Conservation (phyloP, 1,140 invertebrate species). For the Octopus bimaculoides region DNA sequence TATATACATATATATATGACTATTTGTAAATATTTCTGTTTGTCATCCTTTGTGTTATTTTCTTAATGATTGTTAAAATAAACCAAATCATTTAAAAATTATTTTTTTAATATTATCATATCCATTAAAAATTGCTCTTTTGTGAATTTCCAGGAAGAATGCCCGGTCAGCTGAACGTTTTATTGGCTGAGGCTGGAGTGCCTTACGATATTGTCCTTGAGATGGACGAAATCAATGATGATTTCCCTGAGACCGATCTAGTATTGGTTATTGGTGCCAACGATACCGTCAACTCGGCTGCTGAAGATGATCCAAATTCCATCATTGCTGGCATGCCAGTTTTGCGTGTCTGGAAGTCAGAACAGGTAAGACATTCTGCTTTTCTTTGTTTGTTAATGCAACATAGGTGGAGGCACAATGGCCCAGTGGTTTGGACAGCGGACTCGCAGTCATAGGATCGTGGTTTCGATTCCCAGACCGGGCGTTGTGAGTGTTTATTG, state of each 20-base stretch:
- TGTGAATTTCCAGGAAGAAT: conserved; percentile 68
- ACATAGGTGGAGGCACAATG: too few relatives aligned
- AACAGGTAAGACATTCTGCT: conserved; percentile 65
- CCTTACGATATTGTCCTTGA: conserved; percentile 89
- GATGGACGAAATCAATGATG: conserved; percentile 92
- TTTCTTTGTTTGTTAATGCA: background rate
- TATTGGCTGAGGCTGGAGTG: conserved; percentile 89
- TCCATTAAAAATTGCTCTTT: background rate
- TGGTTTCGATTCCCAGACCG: too few relatives aligned
- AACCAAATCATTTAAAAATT: too few relatives aligned
- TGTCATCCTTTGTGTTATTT: background rate
- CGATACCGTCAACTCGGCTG: conserved; percentile 89
- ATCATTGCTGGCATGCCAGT: conserved; percentile 93
- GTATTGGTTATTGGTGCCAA: conserved; percentile 88
- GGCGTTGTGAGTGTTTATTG: too few relatives aligned
- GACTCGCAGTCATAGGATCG: too few relatives aligned
- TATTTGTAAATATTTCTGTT: too few relatives aligned
- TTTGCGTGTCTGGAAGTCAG: conserved; percentile 79
- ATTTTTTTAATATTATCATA: too few relatives aligned
- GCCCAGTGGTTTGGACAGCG: too few relatives aligned
- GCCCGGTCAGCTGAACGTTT: conserved; percentile 86
- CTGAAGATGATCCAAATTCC: conserved; percentile 86
- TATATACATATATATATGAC: too few relatives aligned
- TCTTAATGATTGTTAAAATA: background rate
- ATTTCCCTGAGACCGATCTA: conserved; percentile 81